A percentile compares a stretch with the other conserved stretches of the same genome.
Evolutionary conservation across 2,797 vertebrate genomes (phyloP).

Genomic region (Leptoclinus maculatus): DNA sequence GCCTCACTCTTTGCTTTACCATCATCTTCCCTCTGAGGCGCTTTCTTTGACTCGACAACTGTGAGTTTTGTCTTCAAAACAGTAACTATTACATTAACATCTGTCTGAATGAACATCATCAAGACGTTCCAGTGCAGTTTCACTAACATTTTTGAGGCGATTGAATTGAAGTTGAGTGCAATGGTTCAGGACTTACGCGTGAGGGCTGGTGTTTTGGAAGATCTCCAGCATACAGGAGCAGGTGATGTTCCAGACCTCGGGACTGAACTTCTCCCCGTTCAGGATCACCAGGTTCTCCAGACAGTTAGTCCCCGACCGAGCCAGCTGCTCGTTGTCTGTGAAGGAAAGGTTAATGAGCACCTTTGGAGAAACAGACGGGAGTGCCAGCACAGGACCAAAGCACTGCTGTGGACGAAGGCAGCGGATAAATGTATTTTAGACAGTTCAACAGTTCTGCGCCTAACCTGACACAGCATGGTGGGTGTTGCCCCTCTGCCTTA

Average conservation of each 20-base stretch:
- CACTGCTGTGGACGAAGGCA: no score
- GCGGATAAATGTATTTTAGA: background rate
- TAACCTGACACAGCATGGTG: background rate
- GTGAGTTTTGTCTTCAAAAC: background rate
- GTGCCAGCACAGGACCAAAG: background rate
- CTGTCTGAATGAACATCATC: background rate
- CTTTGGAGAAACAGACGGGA: background rate
- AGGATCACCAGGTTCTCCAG: slow-evolving; percentile 97
- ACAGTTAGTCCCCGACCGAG: slow-evolving; percentile 96
- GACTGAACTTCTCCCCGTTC: slow-evolving; percentile 95
- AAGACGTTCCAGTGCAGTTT: background rate
- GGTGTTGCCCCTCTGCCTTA: background rate
- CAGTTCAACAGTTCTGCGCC: no score
- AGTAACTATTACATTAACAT: background rate
- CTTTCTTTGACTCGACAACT: background rate
- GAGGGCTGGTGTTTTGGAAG: slow-evolving; percentile 96
- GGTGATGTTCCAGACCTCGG: slow-evolving; percentile 92
- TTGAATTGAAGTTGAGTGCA: background rate
- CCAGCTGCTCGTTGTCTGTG: slow-evolving; percentile 97
- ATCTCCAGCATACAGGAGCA: slow-evolving; percentile 97
- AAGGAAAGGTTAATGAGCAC: background rate
- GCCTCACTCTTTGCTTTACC: background rate
- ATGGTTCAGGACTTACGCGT: slow-evolving; percentile 85
- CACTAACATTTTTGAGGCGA: background rate
- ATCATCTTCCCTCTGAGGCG: background rate